These are phyloP conservation scores for Epinephelus fuscoguttatus DNA, from an alignment of 2,113 vertebrate genomes.

Conservation along the genomic window DNA sequence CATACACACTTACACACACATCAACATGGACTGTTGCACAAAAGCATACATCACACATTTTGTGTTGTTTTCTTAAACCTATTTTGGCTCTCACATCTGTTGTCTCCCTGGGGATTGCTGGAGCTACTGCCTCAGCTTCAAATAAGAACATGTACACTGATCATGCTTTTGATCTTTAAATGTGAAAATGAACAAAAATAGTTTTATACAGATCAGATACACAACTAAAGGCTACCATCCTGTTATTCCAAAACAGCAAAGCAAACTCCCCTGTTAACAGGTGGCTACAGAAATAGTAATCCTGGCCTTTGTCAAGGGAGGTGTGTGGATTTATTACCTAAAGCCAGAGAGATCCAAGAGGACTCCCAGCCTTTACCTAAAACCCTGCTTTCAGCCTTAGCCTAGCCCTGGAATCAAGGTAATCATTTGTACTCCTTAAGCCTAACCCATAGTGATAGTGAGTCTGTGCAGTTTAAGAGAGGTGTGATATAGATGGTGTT, in stretches of 20 bases:
- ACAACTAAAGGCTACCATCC: neutral
- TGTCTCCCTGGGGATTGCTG: constrained; percentile 19
- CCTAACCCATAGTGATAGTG: constrained; percentile 12
- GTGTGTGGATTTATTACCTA: constrained; percentile 64
- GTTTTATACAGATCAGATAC: constrained; percentile 13
- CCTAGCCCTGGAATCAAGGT: constrained; percentile 35
- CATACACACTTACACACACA: neutral
- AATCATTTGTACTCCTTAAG: constrained; percentile 55
- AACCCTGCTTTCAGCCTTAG: constrained; percentile 43
- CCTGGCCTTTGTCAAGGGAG: constrained; percentile 49
- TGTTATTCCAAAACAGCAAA: constrained; percentile 22
- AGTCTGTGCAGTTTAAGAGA: neutral
- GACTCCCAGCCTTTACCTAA: constrained; percentile 60
- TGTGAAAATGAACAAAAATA: neutral
- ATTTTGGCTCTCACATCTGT: constrained; percentile 42
- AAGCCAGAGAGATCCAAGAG: constrained; percentile 59
- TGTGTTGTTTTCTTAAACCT: neutral
- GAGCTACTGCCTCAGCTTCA: constrained; percentile 19
- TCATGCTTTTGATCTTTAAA: constrained; percentile 27
- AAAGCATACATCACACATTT: too few species aligned
- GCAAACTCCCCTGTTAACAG: constrained; percentile 50
- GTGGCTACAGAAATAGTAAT: constrained; percentile 61
- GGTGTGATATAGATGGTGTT: constrained; percentile 6
- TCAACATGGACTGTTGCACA: neutral
- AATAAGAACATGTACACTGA: constrained; percentile 24